A percentile compares a stretch with the other conserved stretches of the same genome.
phyloP scores from a whole-genome alignment of 2,113 vertebrate genomes.

The Scartelaos histophorus region DNA sequence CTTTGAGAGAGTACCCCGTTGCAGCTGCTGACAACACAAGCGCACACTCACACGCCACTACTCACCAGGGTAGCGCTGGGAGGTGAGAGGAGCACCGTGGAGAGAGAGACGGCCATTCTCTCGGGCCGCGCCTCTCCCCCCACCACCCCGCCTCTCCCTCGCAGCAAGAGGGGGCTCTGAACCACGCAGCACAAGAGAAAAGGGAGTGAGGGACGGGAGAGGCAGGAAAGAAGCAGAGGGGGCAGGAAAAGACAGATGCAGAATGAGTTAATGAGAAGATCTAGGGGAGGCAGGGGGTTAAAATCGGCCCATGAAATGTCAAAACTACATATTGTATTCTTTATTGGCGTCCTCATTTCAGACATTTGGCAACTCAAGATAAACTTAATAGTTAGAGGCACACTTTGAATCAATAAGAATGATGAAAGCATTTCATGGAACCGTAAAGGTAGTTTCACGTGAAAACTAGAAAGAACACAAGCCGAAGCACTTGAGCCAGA shows the following conservation, averaged over 20 bases:
- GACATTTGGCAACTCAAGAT: not conserved
- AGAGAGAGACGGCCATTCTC: slow-evolving; percentile 82
- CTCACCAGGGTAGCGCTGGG: slow-evolving; percentile 83
- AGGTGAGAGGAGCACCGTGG: slow-evolving; percentile 82
- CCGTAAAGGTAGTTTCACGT: slow-evolving; percentile 65
- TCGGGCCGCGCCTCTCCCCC: slow-evolving; percentile 79
- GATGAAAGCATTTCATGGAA: slow-evolving; percentile 67
- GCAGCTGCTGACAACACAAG: slow-evolving; percentile 66
- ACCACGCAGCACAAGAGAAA: slow-evolving; percentile 73
- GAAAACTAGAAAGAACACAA: slow-evolving; percentile 64
- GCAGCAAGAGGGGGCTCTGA: slow-evolving; percentile 82
- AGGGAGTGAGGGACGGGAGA: slow-evolving; percentile 61
- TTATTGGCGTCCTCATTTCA: not conserved
- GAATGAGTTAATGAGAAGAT: slow-evolving; percentile 77
- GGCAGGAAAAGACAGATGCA: slow-evolving; percentile 74
- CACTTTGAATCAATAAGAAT: slow-evolving; percentile 3
- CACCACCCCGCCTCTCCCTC: slow-evolving; percentile 82
- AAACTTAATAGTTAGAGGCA: slow-evolving; percentile 4
- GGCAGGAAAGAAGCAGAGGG: slow-evolving; percentile 64
- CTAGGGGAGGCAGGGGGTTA: slow-evolving; percentile 74
- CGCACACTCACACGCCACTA: slow-evolving; percentile 72
- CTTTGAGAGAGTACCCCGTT: slow-evolving; percentile 46
- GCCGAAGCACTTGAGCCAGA: slow-evolving; percentile 64
- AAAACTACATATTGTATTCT: not conserved
- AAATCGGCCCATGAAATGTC: slow-evolving; percentile 71